Evolutionary conservation across 2,888 invertebrate species (phyloP).

Genomic region (Eutolmus rufibarbis): DNA sequence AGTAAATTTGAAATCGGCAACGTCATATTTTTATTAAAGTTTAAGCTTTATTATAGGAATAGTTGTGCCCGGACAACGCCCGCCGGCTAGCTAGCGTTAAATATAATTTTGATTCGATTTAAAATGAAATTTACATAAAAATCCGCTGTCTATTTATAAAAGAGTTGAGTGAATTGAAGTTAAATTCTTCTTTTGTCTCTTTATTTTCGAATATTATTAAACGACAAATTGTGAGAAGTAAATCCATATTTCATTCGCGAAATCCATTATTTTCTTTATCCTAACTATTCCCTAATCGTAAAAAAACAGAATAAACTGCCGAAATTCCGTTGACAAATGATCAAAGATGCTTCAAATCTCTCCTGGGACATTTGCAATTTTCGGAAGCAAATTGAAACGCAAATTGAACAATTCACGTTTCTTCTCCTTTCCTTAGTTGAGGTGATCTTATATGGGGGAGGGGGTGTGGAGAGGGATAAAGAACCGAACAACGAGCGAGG

Average conservation of each 20-base stretch:
- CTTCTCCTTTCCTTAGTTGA: neutral
- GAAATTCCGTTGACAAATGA: slow-evolving; percentile 3
- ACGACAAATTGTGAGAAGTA: neutral
- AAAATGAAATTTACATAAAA: too few species aligned
- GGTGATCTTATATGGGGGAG: neutral
- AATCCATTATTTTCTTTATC: neutral
- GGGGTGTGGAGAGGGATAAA: neutral
- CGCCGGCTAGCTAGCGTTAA: too few species aligned
- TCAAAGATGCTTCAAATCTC: neutral
- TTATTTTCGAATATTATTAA: neutral
- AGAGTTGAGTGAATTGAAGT: neutral
- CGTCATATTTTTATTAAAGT: too few species aligned
- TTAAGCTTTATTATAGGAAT: too few species aligned
- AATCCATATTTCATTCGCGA: neutral
- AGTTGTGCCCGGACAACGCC: too few species aligned
- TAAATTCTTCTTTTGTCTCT: neutral
- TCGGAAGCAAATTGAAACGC: slow-evolving; percentile 21
- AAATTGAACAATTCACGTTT: neutral
- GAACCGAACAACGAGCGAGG: neutral
- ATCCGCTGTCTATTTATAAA: too few species aligned
- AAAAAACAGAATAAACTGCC: neutral
- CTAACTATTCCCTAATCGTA: neutral
- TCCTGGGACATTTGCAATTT: slow-evolving; percentile 8
- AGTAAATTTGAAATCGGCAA: too few species aligned
- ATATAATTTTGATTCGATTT: too few species aligned